These are phyloP conservation scores for Scaptomyza caliginosa DNA, from an alignment of 2,888 invertebrate genomes.

Conservation along the genomic window DNA sequence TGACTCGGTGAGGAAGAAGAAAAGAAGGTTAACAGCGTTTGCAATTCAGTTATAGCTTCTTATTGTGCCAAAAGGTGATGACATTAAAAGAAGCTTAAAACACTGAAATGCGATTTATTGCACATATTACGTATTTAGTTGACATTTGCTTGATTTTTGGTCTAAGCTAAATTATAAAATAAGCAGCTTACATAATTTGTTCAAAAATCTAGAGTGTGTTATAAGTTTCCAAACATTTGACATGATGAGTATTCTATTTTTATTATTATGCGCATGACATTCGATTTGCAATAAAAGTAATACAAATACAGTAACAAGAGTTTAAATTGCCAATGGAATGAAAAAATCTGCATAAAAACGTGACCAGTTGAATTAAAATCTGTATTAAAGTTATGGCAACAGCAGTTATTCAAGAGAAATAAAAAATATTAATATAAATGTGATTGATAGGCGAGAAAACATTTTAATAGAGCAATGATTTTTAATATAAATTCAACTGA, in stretches of 20 bases:
- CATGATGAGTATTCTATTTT: slow-evolving; percentile 4
- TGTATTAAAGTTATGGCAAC: slow-evolving; percentile 13
- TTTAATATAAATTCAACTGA: background rate
- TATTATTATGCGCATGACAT: background rate
- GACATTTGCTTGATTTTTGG: background rate
- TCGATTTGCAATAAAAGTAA: slow-evolving; percentile 10
- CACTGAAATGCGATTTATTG: background rate
- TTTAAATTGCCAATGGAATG: background rate
- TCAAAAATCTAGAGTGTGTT: background rate
- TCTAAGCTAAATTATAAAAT: background rate
- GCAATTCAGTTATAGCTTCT: slow-evolving; percentile 49
- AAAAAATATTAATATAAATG: background rate
- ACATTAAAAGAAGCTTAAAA: background rate
- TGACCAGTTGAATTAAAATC: slow-evolving; percentile 10
- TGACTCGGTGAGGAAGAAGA: slow-evolving; percentile 23
- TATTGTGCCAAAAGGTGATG: slow-evolving; percentile 3
- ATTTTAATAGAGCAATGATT: no score
- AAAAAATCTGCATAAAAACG: background rate
- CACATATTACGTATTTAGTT: background rate
- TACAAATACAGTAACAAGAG: background rate
- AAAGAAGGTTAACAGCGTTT: slow-evolving; percentile 23
- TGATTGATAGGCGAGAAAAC: background rate
- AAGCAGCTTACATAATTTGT: background rate
- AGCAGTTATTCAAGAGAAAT: background rate
- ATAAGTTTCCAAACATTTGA: slow-evolving; percentile 30